Evolutionary conservation across 2,113 vertebrate species (phyloP).

Genomic region (Nymphicus hollandicus): DNA sequence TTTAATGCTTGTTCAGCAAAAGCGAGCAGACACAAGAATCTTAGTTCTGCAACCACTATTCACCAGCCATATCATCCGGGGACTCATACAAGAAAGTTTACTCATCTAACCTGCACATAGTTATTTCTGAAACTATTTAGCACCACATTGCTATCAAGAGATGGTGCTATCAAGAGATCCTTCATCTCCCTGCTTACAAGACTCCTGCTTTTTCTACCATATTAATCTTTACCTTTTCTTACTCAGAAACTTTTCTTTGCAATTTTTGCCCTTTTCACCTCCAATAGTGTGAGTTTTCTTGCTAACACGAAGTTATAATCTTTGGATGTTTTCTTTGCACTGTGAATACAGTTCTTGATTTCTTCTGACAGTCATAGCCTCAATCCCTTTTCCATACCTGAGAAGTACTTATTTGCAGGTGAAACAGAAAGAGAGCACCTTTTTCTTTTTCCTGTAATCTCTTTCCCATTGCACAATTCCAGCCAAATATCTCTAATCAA

Average conservation of each 20-base stretch:
- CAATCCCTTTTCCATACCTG: not conserved
- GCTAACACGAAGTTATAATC: not conserved
- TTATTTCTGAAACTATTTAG: not conserved
- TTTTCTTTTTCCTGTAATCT: not conserved
- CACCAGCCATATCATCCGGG: not conserved
- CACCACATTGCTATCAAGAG: not conserved
- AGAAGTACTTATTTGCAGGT: not conserved
- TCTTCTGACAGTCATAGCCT: not conserved
- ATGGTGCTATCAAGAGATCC: not conserved
- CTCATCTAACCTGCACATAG: not conserved
- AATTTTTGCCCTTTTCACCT: not conserved
- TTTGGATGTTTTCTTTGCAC: not conserved
- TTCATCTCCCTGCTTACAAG: not conserved
- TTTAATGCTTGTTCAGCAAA: not conserved
- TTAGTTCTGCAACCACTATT: not conserved
- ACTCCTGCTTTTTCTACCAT: not conserved
- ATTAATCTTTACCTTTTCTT: not conserved
- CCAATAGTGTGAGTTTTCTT: not conserved
- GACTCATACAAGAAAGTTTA: not conserved
- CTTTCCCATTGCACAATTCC: not conserved
- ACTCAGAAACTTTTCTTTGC: not conserved
- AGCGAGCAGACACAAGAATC: not conserved
- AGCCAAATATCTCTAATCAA: not conserved
- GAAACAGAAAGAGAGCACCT: not conserved
- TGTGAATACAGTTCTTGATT: not conserved